Evolutionary conservation across 30 jellyfish, hydroid and myxozoan genomes (phyloP), one percentile per base, ranked within the genome.

Genomic region (Hydra vulgaris): DNA sequence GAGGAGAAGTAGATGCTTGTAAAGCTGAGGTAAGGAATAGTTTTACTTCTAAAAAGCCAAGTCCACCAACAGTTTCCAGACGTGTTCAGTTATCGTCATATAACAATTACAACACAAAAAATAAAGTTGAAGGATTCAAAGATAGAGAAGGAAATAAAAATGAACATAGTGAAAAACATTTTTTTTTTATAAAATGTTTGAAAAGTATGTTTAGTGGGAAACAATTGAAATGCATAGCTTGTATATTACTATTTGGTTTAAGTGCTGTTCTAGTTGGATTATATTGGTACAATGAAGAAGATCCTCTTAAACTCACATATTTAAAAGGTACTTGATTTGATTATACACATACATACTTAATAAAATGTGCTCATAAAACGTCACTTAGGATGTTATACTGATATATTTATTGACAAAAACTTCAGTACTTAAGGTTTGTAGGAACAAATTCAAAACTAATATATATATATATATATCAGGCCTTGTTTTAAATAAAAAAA

Each of bases 1-100:
- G 83, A 53, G 83, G 26, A 25, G 85, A 78, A 78, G 69, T 78
- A 1, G 85, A 78, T 54, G 85, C 85, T 0, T 53, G 81, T 17
- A 40, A 27, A 40, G 27, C 27, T 15, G 66, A 78, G 54, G 54
- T 78, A 53, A 55, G 85, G 23, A 78, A 78, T 16, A 53, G 27
- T 21, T 78, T 78, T 78, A 21, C 77, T 21, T 54, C 80, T 17
- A 78, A 78, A 40, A 78, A 78, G 54, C 85, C 85, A 8, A 78
- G 85, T 78, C 85, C 85, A 23, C 85, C 77, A 27, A 17, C 83
- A n/a, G 0, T 21, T 75, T 40, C 61, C 12, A 5, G 12, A 3
- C 61, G 61, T 40, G 5, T 40, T 23, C 12, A 75, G 21, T 53
- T 18, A 18, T 18, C 54, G 15, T 24, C 26, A 54, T 5, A 12